Evolutionary conservation across 2,888 invertebrate species (phyloP), one percentile per base, ranked within the genome.

Genomic region (Tubulanus polymorphus): DNA sequence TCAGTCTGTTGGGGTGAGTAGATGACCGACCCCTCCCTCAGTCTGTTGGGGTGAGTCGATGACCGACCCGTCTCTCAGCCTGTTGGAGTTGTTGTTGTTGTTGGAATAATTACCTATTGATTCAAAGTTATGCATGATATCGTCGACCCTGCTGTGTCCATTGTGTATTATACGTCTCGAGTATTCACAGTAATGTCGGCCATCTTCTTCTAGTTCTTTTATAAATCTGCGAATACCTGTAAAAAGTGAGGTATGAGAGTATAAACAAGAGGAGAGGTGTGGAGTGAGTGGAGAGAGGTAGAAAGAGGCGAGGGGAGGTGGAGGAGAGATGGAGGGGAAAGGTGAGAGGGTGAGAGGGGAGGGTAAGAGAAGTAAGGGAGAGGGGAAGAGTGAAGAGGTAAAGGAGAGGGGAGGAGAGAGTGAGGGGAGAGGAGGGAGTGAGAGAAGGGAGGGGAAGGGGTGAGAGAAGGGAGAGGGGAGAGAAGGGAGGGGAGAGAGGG

Each of bases 161-260:
- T 48, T 51, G 45, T 29, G 51, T 29, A 48, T 29, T 8, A 54
- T 18, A n/a, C 26, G 26, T 6, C 28, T 26, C 6, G 45, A 60
- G 53, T 62, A 66, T 26, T 60, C 48, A 51, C 73, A 72, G 61
- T 69, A 71, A 25, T 61, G 54, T 15, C 66, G 63, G 3, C 75
- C 73, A 60, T 79, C 78, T 32, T 66, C 65, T 50, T 74, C 74
- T 15, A 79, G 64, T 47, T 77, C 75, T 48, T 68, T 66, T 32
- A 77, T 73, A 59, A 78, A 77, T 26, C 75, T 55, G 37, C 79
- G 62, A 3, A 79, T 68, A 48, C 75, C 79, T 79, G 56, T 6
- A 55, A 51, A 32, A 49, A 47, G 27, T 18, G 1, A 20, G 30
- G 18, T 23, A 27, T 47, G 15, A 1, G 25, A 0, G 6, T 35